Base-by-base conservation (phyloP, 2,888 invertebrate species). In the Cheilosia impressa region DNA sequence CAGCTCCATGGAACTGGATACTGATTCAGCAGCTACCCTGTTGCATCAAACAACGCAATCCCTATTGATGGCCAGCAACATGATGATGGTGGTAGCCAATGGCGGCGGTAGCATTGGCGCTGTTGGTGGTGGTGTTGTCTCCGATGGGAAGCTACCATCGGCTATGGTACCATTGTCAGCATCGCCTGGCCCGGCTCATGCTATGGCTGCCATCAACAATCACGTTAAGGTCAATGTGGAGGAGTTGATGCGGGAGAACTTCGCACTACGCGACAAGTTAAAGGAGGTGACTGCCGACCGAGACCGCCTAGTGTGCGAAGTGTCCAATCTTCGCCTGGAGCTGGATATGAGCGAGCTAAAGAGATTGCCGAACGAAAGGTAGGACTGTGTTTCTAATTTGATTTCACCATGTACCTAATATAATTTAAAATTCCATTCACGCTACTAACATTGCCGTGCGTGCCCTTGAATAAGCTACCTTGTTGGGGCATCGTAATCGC, bases 331-430 rank as follows among this genome's bases (percentile, higher is more conserved):
- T 87, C 91, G 92, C 9, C 88, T 92, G 80, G 92, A 92, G 88
- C 88, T 92, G 88, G 92, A 92, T 88, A 92, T 92, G 92, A 90
- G 90, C 19, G 92, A 92, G 88, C 88, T 92, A 13, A 92, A 92
- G 78, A 89, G 92, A 17, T 81, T 92, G 82, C 92, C 92, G 5
- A 91, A 91, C 77, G 91, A 92, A 88, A 91, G 91, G 92, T 92
- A 81, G 91, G 91, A 17, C 7, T 15, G 17, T 31, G 15, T 15
- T 68, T 31, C 13, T 13, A 27, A 24, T 41, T 38, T 66, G 66
- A 22, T 15, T 47, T 27, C 10, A 9, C 13, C 38, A n/a, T 5
- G 31, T 58, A 66, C 62, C 55, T 68, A 22, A 68, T 83, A 68
- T 55, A 43, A 83, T 83, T 75, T 55, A 50, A 52, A 75, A 65